Base-by-base conservation (phyloP, 1,140 invertebrate species). In the Halictus rubicundus region DNA sequence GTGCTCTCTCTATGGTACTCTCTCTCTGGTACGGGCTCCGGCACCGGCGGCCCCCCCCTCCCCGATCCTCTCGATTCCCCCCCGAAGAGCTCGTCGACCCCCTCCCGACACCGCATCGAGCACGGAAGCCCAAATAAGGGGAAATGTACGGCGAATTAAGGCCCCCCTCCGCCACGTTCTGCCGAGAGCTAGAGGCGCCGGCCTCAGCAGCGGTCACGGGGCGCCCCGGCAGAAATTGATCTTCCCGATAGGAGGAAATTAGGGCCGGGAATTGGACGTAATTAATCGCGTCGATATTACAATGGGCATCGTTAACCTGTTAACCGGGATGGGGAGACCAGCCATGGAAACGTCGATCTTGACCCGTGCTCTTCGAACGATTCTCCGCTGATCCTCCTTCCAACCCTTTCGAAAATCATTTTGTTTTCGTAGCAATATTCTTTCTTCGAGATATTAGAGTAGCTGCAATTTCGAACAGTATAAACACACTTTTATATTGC, bases 51-150 rank as follows among this genome's bases (percentile, higher is more conserved):
- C 88, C 81, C 88, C 85, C n/a, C n/a, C n/a, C n/a, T n/a, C n/a
- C n/a, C 87, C 87, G 84, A 86, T 85, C 88, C 86, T 90, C 84
- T 82, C 79, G 66, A 68, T 85, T 83, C 84, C 83, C 79, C 84
- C 80, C 80, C 69, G 49, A 37, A 59, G 27, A 60, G 25, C 54
- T 46, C 57, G n/a, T 46, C 59, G 68, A 32, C 70, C 78, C 82
- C 74, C 84, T 74, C 82, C 71, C 69, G 72, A 68, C 80, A 37
- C 54, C 84, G 77, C 80, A 83, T 90, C 89, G 80, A 84, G 85
- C 85, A 80, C 88, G 90, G 88, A 91, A 91, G 90, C 86, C 90
- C 90, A 91, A 91, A 91, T 91, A 91, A 90, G 90, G 90, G 89
- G 88, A 89, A 91, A 89, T 88, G 86, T 88, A 87, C 84, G 86